These are phyloP conservation scores for Neolamprologus variostigma DNA, from an alignment of 2,113 vertebrate genomes.

Conservation along the genomic window DNA sequence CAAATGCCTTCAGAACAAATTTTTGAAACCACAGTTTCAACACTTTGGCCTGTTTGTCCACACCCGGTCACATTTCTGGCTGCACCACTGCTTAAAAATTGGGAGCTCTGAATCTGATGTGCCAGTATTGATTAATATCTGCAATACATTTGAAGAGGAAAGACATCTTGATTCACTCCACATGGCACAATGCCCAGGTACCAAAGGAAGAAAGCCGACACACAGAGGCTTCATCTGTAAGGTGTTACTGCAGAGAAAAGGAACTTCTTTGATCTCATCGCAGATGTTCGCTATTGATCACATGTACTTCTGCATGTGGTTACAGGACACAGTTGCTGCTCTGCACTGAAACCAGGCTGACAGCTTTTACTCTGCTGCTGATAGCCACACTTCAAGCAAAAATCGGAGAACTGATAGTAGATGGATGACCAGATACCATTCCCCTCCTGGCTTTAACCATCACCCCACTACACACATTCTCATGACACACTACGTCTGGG, in stretches of 20 bases:
- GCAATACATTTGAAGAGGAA: neutral
- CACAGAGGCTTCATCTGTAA: slow-evolving; percentile 9
- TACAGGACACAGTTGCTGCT: neutral
- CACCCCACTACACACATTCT: neutral
- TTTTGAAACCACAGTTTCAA: neutral
- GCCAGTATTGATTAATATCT: neutral
- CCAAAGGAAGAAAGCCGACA: neutral
- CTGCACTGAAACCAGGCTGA: neutral
- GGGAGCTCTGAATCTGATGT: neutral
- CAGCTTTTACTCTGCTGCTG: neutral
- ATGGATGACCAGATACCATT: neutral
- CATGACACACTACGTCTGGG: neutral
- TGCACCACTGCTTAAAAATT: neutral
- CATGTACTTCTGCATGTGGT: neutral
- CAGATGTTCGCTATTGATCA: neutral
- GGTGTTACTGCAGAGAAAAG: neutral
- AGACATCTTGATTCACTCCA: neutral
- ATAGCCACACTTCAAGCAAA: neutral
- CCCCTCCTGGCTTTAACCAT: neutral
- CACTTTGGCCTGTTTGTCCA: neutral
- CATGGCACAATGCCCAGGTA: neutral
- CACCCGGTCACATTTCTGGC: neutral
- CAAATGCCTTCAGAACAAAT: neutral
- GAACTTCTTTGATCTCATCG: neutral
- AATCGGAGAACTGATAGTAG: neutral